Evolutionary conservation across 2,888 invertebrate genomes (phyloP), one percentile per base, ranked within the genome.

Genomic region (Synergus itoensis): DNA sequence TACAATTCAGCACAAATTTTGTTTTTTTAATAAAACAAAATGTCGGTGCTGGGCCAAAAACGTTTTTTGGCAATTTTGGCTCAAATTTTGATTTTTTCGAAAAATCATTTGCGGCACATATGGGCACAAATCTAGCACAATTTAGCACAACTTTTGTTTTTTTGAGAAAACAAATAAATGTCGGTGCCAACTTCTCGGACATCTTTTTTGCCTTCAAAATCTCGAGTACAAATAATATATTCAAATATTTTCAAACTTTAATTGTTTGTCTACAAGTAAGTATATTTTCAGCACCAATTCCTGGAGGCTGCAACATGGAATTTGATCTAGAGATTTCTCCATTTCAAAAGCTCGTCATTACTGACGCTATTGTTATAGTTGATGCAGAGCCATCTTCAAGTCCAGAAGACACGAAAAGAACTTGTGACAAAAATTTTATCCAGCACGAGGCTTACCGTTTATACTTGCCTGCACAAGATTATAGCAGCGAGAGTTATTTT

Each of bases 261-360:
- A 18, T 73, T 14, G 8, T 21, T 45, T 4, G 45, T 48, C 1
- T 36, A 36, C 28, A 77, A 48, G 14, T 16, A 41, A 21, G 64
- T 28, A 16, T 60, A 28, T 80, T 76, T 77, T 53, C 91, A 97
- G 97, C 95, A 89, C 97, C 97, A 0, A 92, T 96, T 84, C 96
- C 97, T 21, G 97, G 97, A 60, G 97, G 96, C 21, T 97, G 97
- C 89, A 96, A 96, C 88, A 93, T 95, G 94, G 95, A 95, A 86
- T 95, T 95, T 84, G 91, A 94, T 62, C 88, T 94, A 18, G 92
- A 94, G 84, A 93, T 94, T 83, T 94, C 95, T 11, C 96, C 97
- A 0, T 95, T 93, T 87, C 93, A 95, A 87, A 91, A 91, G 76
- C 84, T 95, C 40, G 83, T 81, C 1, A 89, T 92, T 77, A 91